Evolutionary conservation across 2,888 invertebrate species (phyloP), one percentile per base, ranked within the genome.

Genomic region (Chydorus sphaericus): DNA sequence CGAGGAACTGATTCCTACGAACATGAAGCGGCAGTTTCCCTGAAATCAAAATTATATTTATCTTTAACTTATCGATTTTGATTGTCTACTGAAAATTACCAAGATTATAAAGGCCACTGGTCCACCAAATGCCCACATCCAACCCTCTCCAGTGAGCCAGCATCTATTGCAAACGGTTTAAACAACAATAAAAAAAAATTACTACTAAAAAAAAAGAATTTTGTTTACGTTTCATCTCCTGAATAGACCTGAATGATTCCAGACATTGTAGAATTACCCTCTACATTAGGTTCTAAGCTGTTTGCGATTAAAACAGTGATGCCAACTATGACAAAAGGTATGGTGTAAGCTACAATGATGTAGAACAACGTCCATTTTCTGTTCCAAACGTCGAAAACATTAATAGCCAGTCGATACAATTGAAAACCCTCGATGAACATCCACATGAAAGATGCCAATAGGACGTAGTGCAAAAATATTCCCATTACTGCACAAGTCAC

Each of bases 381-480:
- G n/a, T n/a, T n/a, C n/a, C 23, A 23, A 11, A 44, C 10, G 18
- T 73, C 71, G 62, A 75, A 75, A 16, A 74, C 74, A 59, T 67
- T 64, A 38, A 73, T 68, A 10, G 75, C 66, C 69, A 74, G 71
- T 55, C 70, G 66, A 61, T 74, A 74, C 23, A 75, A 67, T 61
- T 73, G 73, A 23, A 73, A 66, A 2, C 75, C 75, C 62, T 75
- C 74, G 48, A 73, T 63, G 55, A 71, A 67, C 75, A 75, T 75
- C 75, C 75, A 75, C 51, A 68, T 66, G 62, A 75, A 73, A 1
- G 73, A 66, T 6, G 69, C 66, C 48, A 73, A 65, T 63, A 74
- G 71, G 58, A 71, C 66, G 63, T 70, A 75, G 61, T 74, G 74
- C 4, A 74, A 66, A 7, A 69, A 58, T 1, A 68, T 68, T 4